phyloP scores from a whole-genome alignment of 2,797 vertebrate genomes.

The Lacerta agilis region DNA sequence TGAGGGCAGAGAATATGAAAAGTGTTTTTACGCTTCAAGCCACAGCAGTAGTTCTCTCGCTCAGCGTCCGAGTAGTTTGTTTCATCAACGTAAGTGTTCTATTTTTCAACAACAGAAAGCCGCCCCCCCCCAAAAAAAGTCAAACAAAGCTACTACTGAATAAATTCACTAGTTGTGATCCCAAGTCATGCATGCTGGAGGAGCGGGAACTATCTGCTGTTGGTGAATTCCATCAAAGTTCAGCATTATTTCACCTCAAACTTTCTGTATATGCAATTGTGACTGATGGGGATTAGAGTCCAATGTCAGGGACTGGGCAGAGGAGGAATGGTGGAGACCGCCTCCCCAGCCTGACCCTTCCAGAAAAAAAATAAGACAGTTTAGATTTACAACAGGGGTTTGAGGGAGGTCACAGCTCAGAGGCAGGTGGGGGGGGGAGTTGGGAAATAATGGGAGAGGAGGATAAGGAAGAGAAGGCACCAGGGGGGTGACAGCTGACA shows the following conservation, averaged over 20 bases:
- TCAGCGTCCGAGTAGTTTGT: conserved; percentile 21
- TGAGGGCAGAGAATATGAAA: background rate
- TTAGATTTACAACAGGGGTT: too few species aligned
- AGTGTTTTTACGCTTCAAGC: conserved; percentile 35
- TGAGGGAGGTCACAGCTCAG: too few species aligned
- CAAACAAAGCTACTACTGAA: conserved; percentile 12
- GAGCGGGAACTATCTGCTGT: too few species aligned
- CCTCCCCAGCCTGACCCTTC: too few species aligned
- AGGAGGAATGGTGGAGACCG: too few species aligned
- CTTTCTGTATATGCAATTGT: background rate
- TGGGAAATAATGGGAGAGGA: too few species aligned
- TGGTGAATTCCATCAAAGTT: background rate
- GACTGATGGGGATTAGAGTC: too few species aligned
- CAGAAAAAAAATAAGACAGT: too few species aligned
- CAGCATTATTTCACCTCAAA: background rate
- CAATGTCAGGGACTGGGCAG: too few species aligned
- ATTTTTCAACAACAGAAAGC: conserved; percentile 18
- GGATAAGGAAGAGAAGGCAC: too few species aligned
- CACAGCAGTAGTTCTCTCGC: conserved; percentile 22
- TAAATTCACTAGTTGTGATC: conserved; percentile 8
- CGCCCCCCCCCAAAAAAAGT: background rate
- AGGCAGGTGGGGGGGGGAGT: too few species aligned
- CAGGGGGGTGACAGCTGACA: too few species aligned
- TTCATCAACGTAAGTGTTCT: background rate
- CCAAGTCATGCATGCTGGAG: background rate